phyloP scores from a whole-genome alignment of 1,140 invertebrate species.

The Drosophila subobscura region DNA sequence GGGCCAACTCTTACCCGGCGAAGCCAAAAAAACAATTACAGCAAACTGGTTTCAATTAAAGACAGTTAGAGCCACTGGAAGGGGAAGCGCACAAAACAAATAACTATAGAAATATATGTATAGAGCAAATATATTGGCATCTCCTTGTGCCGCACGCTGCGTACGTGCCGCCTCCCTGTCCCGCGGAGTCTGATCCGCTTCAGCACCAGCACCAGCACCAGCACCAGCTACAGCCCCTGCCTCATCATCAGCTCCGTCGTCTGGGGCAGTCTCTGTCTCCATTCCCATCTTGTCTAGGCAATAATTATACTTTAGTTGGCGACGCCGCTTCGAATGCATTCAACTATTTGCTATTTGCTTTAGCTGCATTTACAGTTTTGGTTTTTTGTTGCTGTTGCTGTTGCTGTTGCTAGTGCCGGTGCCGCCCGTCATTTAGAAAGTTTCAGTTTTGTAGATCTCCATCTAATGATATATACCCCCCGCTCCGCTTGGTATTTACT shows the following conservation, averaged over 20 bases:
- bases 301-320: conserved; percentile 80
- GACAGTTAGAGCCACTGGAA: conserved; percentile 68
- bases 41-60: conserved; percentile 79
- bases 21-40: conserved; percentile 73
- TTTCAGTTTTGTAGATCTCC: conserved; percentile 47
- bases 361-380: conserved; percentile 74
- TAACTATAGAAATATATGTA: conserved; percentile 29
- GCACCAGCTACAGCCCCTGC: neutral
- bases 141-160: conserved; percentile 23
- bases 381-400: conserved; percentile 4
- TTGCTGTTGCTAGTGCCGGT: conserved; percentile 19
- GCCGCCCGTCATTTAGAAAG: conserved; percentile 69
- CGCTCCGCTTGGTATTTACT: conserved; percentile 14
- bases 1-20: conserved; percentile 9
- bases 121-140: conserved; percentile 41
- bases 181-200: conserved; percentile 13
- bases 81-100: conserved; percentile 24
- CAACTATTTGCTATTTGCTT: conserved; percentile 51
- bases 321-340: conserved; percentile 53
- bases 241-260: neutral
- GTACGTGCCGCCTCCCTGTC: conserved; percentile 37
- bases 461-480: conserved; percentile 43
- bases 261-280: conserved; percentile 21
- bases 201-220: neutral
- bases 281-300: conserved; percentile 56